Evolutionary conservation across 2,113 vertebrate species (phyloP), one percentile per base, ranked within the genome.

Genomic region (Aspidoscelis tigris): DNA sequence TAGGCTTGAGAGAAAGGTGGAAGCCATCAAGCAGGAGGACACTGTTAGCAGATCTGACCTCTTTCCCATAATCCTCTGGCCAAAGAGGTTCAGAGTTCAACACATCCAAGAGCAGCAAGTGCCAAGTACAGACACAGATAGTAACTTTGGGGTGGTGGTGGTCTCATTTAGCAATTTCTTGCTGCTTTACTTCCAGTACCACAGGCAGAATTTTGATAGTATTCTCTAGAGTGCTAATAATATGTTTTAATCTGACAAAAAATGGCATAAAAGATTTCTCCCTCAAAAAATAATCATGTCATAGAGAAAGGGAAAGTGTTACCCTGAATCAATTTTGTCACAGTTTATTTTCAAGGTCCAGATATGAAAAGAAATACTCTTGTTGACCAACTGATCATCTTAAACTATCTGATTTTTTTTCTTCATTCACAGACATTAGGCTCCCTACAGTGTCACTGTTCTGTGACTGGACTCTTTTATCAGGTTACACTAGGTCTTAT

Each of bases 381-480:
- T 77, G n/a, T 70, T 84, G 76, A 72, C 55, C 26, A 78, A n/a
- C 43, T 33, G 12, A 53, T 73, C 43, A 85, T 50, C 44, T 50
- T 44, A 24, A 55, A 83, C 21, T 26, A 66, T 12, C 21, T 65
- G 70, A 53, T 65, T 50, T 43, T 43, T 3, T 26, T 18, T 21
- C 39, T 73, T 73, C 43, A 41, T 65, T 58, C 69, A 43, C 50
- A 61, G 16, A 78, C 50, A 33, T 66, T 41, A 61, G 75, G 16
- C 50, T 71, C 55, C 66, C 76, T 14, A 33, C 71, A 24, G 39
- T 72, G 43, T 22, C 24, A 69, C 24, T 61, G 1, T 78, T 66
- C 68, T 64, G 24, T 14, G 43, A 77, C 53, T n/a, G 50, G 41
- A 84, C 55, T 84, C 68, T 84, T 75, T 84, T 69, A 84, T 84